Base-by-base conservation (phyloP, 2,797 vertebrate species). In the Pseudochirops cupreus region DNA sequence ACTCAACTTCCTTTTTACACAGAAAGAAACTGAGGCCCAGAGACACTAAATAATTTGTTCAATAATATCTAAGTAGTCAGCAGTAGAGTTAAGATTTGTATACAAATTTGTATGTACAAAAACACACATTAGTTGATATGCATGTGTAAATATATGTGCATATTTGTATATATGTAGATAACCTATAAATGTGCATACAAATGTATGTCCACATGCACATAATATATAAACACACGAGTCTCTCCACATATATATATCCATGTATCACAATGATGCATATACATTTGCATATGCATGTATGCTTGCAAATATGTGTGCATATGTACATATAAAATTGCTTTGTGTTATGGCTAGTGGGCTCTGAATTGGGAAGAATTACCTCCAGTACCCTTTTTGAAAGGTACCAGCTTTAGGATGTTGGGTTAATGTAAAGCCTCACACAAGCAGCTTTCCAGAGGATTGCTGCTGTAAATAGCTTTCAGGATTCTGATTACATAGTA, bases 11-110 rank as follows among this genome's bases (percentile, higher is more conserved):
- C n/a, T 33, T 52, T 67, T 82, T 67, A 90, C 94, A 91, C 56
- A 92, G 54, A 46, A 96, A 55, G n/a, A 92, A 94, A 94, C 50
- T 3, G 33, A 96, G 52, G 91, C 52, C 4, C 46, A 87, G 53
- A 93, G 92, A 54, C 53, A 54, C 87, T 91, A 92, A 93, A 74
- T 10, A 56, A 33, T 93, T 21, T 46, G 7, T 24, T 9, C 21
- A 82, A 82, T 82, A 82, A 18, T n/a, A n/a, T 3, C 26, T 16
- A 82, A 10, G 21, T 10, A 82, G 6, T 74, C 39, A 39, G 5
- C 5, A 39, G 5, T 16, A 74, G 14, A 39, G n/a, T 82, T 82
- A 74, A 39, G 74, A 46, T 82, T 82, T 82, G 0, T 21, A 82
- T 24, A 82, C 6, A 24, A 39, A 46, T 82, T 46, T 82, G 21